A percentile compares a stretch with the other conserved stretches of the same genome.
phyloP scores from a whole-genome alignment of 53 echinoderm and acorn worm genomes.

The Echinarachnius parma region DNA sequence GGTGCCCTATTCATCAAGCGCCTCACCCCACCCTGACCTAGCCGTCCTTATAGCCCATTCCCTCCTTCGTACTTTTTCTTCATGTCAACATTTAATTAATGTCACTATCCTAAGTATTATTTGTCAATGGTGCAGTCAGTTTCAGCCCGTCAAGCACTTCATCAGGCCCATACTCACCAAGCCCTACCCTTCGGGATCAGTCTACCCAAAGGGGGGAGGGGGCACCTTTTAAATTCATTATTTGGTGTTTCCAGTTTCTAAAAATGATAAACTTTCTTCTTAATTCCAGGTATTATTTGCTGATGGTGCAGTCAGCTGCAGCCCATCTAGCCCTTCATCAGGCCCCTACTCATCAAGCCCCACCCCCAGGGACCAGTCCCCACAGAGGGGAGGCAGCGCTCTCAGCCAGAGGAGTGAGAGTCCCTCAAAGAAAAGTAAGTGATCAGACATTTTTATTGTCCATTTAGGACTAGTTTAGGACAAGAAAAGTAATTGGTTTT shows the following conservation, averaged over 20 bases:
- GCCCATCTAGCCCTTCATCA: slow-evolving; percentile 43
- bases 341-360: slow-evolving; percentile 40
- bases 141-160: slow-evolving; percentile 49
- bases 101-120: too few relatives aligned
- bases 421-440: slow-evolving; percentile 58
- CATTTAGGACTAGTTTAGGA: too few relatives aligned
- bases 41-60: too few relatives aligned
- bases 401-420: slow-evolving; percentile 75
- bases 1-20: too few relatives aligned
- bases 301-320: slow-evolving; percentile 84
- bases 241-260: too few relatives aligned
- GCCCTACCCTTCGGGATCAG: slow-evolving; percentile 56
- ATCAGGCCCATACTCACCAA: slow-evolving; percentile 14
- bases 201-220: slow-evolving; percentile 72
- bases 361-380: slow-evolving; percentile 62
- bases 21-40: too few relatives aligned
- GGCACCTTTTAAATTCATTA: too few relatives aligned
- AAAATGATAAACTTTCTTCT: too few relatives aligned
- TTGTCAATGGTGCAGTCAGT: slow-evolving; percentile 89
- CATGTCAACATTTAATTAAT: too few relatives aligned
- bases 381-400: slow-evolving; percentile 70
- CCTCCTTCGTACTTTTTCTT: too few relatives aligned
- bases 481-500: too few relatives aligned
- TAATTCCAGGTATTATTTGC: slow-evolving; percentile 95
- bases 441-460: neutral